These are phyloP conservation scores for Pyrocephalus nanus DNA, from an alignment of 2,797 vertebrate genomes.

Conservation along the genomic window DNA sequence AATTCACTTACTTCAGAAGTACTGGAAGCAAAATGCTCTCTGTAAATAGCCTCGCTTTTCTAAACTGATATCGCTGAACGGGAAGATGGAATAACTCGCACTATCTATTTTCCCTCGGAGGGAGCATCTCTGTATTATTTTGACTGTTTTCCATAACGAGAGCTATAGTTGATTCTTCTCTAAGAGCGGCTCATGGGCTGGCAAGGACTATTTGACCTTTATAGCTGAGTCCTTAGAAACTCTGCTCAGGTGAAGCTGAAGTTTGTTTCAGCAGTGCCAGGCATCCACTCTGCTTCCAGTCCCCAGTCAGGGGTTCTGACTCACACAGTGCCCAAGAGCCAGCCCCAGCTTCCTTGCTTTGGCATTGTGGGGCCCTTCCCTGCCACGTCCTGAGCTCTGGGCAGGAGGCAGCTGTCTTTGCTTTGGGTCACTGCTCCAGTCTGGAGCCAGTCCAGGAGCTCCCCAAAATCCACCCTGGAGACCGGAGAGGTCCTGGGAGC, in stretches of 20 bases:
- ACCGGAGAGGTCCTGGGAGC: neutral
- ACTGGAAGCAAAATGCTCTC: conserved; percentile 48
- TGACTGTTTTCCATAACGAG: conserved; percentile 25
- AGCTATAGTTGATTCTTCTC: neutral
- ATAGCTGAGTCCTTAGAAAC: neutral
- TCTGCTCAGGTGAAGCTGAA: neutral
- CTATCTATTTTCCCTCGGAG: conserved; percentile 21
- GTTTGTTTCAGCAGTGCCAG: neutral
- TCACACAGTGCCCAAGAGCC: neutral
- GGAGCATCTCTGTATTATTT: neutral
- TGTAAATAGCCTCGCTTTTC: conserved; percentile 64
- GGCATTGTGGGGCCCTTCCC: neutral
- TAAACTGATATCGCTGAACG: conserved; percentile 36
- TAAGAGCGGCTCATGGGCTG: neutral
- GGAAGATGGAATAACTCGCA: conserved; percentile 39
- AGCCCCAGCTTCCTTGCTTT: neutral
- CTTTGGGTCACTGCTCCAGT: neutral
- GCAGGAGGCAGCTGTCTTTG: neutral
- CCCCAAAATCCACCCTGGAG: neutral
- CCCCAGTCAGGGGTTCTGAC: neutral
- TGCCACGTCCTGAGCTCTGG: neutral
- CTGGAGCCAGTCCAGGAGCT: neutral
- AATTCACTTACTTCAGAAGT: conserved; percentile 71
- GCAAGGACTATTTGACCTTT: conserved; percentile 35
- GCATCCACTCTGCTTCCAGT: neutral